These are phyloP conservation scores for Corydoras maculifer DNA, from an alignment of 2,113 vertebrate species.

Conservation along the genomic window DNA sequence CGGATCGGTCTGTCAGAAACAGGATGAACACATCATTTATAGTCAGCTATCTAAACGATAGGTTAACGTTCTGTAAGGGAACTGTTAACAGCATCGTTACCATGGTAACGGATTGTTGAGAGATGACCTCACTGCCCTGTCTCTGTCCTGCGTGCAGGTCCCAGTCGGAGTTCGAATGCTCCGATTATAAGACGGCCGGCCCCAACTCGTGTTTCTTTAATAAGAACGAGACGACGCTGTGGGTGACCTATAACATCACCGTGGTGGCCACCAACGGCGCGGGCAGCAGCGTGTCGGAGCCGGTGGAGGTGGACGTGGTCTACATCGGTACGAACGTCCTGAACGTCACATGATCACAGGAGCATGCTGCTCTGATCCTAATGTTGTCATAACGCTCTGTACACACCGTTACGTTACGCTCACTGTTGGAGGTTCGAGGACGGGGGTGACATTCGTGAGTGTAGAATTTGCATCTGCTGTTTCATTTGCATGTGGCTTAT, in stretches of 20 bases:
- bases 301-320: conserved; percentile 73
- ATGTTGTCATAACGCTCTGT: background rate
- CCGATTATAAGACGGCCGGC: conserved; percentile 81
- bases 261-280: conserved; percentile 77
- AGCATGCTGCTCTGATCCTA: too few species aligned
- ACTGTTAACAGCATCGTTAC: too few species aligned
- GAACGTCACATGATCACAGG: too few species aligned
- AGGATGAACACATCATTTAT: too few species aligned
- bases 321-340: conserved; percentile 70
- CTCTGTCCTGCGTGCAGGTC: conserved; percentile 51
- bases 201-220: conserved; percentile 88
- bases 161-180: conserved; percentile 69
- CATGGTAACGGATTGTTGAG: too few species aligned
- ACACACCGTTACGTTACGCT: background rate
- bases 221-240: conserved; percentile 78
- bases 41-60: too few species aligned
- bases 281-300: conserved; percentile 74
- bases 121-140: background rate
- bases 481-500: too few species aligned
- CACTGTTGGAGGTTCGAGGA: too few species aligned
- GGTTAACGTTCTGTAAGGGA: too few species aligned
- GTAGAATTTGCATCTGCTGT: too few species aligned
- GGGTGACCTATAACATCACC: conserved; percentile 80
- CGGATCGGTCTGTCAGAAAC: too few species aligned
- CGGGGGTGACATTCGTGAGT: too few species aligned